Evolutionary conservation across 92 coral and sea anemone species (phyloP), one percentile per base, ranked within the genome.

Genomic region (Pocillopora grandis): DNA sequence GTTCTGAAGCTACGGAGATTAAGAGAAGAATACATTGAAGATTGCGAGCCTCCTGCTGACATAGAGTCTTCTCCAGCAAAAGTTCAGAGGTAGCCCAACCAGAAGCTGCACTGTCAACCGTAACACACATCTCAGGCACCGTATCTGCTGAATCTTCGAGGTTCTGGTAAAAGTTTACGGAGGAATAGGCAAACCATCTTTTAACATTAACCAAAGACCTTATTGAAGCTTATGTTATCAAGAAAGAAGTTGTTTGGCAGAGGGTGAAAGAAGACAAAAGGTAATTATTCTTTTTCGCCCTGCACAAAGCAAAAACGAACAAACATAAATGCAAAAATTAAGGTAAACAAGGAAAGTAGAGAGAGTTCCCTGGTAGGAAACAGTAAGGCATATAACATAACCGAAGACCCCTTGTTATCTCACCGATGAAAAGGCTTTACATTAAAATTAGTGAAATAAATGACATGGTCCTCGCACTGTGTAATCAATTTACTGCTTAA

Each of bases 211-310:
- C 76, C 19, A 61, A 78, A 36, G 89, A 78, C 67, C 63, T 85
- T 35, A 67, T 85, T 18, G 59, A 69, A 36, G 59, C 55, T 58
- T 16, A 78, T 55, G 68, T 79, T 10, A 62, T 85, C 55, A 85
- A 85, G 52, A 68, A 59, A 60, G 89, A 85, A 35, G 67, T 78
- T 85, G 79, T 85, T 33, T 85, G 84, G 89, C 49, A 85, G 69
- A 78, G 89, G 21, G 77, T 85, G 42, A 76, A 76, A 33, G 58
- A 33, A 20, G 77, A 76, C 65, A 56, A 75, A 76, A 66, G 64
- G 62, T 27, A 27, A 27, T 27, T 27, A 27, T 27, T 27, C 1
- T 27, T 27, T 27, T 27, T 27, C 31, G 31, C 31, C 31, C 31
- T 27, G 31, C 31, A 27, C 31, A 27, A 27, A 27, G 31, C 31